Evolutionary conservation across 2,888 invertebrate genomes (phyloP).

Genomic region (Mythimna loreyi): DNA sequence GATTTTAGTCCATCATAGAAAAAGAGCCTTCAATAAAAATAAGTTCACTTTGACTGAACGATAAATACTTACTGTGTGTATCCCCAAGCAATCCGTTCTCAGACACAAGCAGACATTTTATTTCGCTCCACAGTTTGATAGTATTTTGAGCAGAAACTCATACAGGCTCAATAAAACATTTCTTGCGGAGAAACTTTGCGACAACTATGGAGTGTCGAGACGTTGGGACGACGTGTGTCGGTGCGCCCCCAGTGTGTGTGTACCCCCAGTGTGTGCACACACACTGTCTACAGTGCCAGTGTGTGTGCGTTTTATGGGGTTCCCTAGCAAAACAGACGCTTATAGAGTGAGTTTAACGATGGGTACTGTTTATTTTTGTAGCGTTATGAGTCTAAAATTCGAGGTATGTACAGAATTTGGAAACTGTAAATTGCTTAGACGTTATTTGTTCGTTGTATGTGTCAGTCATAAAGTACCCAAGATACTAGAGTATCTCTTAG

Average conservation of each 20-base stretch:
- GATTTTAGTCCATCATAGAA: too few species aligned
- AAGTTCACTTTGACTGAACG: neutral
- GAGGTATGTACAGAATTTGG: too few species aligned
- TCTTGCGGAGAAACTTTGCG: conserved; percentile 61
- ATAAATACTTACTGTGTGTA: neutral
- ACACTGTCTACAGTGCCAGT: neutral
- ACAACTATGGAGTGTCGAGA: conserved; percentile 61
- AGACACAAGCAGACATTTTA: conserved; percentile 31
- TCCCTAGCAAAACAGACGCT: conserved; percentile 24
- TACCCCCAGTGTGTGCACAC: neutral
- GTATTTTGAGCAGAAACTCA: conserved; percentile 51
- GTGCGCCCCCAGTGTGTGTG: conserved; percentile 16
- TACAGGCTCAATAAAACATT: conserved; percentile 61
- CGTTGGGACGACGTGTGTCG: conserved; percentile 22
- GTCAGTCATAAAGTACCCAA: too few species aligned
- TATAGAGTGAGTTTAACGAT: conserved; percentile 11
- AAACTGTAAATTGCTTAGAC: too few species aligned
- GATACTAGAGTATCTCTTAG: too few species aligned
- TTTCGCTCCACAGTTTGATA: conserved; percentile 39
- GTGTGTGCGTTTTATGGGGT: conserved; percentile 32
- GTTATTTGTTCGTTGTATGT: too few species aligned
- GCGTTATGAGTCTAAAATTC: neutral
- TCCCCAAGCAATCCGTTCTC: neutral
- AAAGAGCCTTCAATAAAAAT: too few species aligned
- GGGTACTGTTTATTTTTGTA: conserved; percentile 21